These are phyloP conservation scores for Lymantria dispar DNA, from an alignment of 2,888 invertebrate species.

Conservation along the genomic window DNA sequence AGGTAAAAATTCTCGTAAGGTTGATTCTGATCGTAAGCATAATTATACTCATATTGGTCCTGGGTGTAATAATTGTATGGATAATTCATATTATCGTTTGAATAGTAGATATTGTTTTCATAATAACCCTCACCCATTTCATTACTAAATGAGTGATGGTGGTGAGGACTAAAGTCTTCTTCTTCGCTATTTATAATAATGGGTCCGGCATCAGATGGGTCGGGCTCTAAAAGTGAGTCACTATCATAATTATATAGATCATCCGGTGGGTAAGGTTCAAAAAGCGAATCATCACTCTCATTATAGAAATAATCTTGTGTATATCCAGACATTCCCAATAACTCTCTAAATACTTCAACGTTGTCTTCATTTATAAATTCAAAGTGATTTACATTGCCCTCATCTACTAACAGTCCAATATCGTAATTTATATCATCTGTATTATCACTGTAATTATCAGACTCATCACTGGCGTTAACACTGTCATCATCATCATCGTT, in stretches of 20 bases:
- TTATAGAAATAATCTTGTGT: neutral
- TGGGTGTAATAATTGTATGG: neutral
- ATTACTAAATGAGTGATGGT: neutral
- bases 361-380: neutral
- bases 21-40: neutral
- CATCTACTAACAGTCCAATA: neutral
- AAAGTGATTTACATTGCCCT: neutral
- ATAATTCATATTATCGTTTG: neutral
- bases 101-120: neutral
- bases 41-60: neutral
- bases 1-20: neutral
- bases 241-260: neutral
- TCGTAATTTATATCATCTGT: neutral
- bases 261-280: neutral
- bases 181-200: neutral
- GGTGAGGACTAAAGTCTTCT: neutral
- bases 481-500: neutral
- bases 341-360: neutral
- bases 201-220: neutral
- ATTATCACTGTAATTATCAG: neutral
- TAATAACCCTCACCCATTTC: neutral
- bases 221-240: neutral
- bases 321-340: neutral
- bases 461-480: neutral
- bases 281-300: neutral